Conservation (phyloP, 2,888 invertebrate genomes). For the Hemaris fuciformis region DNA sequence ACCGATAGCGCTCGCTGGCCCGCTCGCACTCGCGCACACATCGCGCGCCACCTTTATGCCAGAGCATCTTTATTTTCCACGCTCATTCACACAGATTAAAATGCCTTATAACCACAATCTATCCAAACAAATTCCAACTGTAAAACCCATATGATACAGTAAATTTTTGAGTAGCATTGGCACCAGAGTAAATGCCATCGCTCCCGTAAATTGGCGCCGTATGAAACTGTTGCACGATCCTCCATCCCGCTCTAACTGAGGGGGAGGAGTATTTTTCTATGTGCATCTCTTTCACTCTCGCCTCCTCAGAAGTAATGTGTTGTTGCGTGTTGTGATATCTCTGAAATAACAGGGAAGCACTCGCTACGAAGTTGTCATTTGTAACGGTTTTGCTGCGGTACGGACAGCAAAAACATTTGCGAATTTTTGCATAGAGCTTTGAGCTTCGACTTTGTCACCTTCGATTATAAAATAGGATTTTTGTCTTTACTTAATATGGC, state of each 20-base stretch:
- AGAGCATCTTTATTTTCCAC: slow-evolving; percentile 57
- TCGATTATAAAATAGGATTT: no score
- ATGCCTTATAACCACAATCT: slow-evolving; percentile 36
- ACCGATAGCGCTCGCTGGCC: slow-evolving; percentile 49
- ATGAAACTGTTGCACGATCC: slow-evolving; percentile 70
- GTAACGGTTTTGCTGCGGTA: slow-evolving; percentile 73
- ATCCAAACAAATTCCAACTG: slow-evolving; percentile 28
- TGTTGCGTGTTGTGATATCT: slow-evolving; percentile 83
- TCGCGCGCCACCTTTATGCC: slow-evolving; percentile 27
- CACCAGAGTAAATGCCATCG: background rate
- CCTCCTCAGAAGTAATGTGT: slow-evolving; percentile 79
- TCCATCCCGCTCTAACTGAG: slow-evolving; percentile 55
- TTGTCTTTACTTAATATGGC: no score
- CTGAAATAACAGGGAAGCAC: slow-evolving; percentile 82
- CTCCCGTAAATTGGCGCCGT: slow-evolving; percentile 24
- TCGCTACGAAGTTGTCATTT: slow-evolving; percentile 81
- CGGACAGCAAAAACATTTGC: slow-evolving; percentile 45
- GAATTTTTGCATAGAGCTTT: background rate
- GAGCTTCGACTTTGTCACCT: background rate
- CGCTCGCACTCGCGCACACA: slow-evolving; percentile 50
- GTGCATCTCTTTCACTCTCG: slow-evolving; percentile 60
- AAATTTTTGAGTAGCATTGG: slow-evolving; percentile 25
- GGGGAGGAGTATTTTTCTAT: slow-evolving; percentile 61
- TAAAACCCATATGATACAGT: slow-evolving; percentile 25
- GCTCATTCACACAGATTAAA: slow-evolving; percentile 43